Evolutionary conservation across 2,888 invertebrate species (phyloP), one percentile per base, ranked within the genome.

Genomic region (Stomorhina lunata): DNA sequence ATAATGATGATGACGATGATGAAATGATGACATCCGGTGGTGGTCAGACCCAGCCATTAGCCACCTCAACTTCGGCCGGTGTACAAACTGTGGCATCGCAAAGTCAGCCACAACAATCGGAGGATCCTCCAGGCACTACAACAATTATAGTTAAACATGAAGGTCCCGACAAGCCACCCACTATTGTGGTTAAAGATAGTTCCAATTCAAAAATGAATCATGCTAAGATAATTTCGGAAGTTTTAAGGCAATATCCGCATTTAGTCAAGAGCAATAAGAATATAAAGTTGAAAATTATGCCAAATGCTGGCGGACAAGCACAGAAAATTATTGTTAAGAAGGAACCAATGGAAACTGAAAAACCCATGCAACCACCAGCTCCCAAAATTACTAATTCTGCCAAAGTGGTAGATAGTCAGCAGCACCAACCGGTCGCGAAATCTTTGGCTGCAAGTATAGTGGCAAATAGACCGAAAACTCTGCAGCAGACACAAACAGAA

Each of bases 161-260:
- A 45, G 88, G 87, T 4, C 89, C 89, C 75, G 88, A 90, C 61
- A 90, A 90, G 77, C 89, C 89, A 17, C 90, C 90, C 3, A 91
- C 90, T 4, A 90, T 91, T 72, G 90, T 91, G 50, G 90, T 91
- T 0, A 91, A 90, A 66, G 90, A 90, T 43, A 89, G 88, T 15
- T 88, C 90, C 6, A 90, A 90, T 75, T 89, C 91, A 10, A 91
- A 90, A 66, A 86, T 94, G 79, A 95, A 95, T 90, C 97, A 97
- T 91, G 96, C 96, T 0, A 96, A 96, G 92, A 96, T 97, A 66
- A 96, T 97, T 75, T 94, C 96, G 80, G 96, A 96, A 91, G 96
- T 97, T 0, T 90, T 97, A 40, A 96, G 96, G 85, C 97, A 96
- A 89, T 97, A 96, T 92, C 97, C 97, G 0, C 95, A 97, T 90